Base-by-base conservation (phyloP, 2,888 invertebrate genomes). In the Yponomeuta evonymella region DNA sequence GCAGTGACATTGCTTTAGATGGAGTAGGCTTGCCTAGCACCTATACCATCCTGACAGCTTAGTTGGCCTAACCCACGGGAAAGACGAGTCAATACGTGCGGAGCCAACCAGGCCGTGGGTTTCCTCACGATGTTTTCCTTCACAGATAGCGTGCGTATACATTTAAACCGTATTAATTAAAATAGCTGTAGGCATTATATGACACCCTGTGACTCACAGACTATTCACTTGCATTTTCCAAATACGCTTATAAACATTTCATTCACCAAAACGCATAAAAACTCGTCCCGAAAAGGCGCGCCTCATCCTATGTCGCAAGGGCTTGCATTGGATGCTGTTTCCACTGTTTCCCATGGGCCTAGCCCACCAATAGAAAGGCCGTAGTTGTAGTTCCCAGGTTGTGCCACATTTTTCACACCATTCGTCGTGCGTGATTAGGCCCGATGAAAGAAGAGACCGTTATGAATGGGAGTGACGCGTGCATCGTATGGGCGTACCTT, bases 331-430 rank as follows among this genome's bases (percentile, higher is more conserved):
- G 73, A 73, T 71, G 72, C 48, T 58, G 69, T 70, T 72, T 74
- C 33, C 70, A 73, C 71, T 70, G 75, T 80, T 88, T 88, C 89
- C 88, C 89, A 89, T 85, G 86, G 72, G 79, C 85, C 85, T 75
- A 83, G 81, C 84, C 86, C 82, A 81, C 88, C 90, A 80, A 83
- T 80, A 65, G 33, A 29, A 8, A 23, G 67, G 48, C n/a, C 33
- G 43, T n/a, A 43, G 48, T 23, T 65, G 43, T 65, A 51, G 12
- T 51, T 65, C 65, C 65, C 33, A 65, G 29, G 33, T 65, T 65
- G 75, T 72, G 73, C 72, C 74, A 81, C 83, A 83, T 83, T 88
- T 90, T 90, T 90, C 89, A 87, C 90, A 85, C 89, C 79, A 81
- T 83, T 77, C 80, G 87, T 83, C 79, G 77, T 80, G 86, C 81